Conservation (phyloP, 2,113 vertebrate species). For the Bostrychus sinensis region DNA sequence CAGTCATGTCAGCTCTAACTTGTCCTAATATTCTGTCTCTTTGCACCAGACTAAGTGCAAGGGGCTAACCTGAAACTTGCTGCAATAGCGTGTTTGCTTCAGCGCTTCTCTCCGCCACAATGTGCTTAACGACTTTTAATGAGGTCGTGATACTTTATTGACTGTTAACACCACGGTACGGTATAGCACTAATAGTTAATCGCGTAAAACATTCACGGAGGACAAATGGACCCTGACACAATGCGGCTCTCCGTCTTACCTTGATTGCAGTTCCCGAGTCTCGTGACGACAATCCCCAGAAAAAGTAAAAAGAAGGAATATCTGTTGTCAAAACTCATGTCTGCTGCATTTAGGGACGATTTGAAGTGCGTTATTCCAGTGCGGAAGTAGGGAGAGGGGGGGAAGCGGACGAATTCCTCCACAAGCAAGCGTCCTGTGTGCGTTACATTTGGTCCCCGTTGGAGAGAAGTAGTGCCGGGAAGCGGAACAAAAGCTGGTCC, state of each 20-base stretch:
- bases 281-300: slow-evolving; percentile 63
- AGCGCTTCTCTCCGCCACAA: background rate
- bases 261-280: slow-evolving; percentile 69
- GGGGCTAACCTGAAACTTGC: background rate
- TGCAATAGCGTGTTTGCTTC: background rate
- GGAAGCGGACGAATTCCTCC: slow-evolving; percentile 23
- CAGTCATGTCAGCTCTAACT: background rate
- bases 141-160: background rate
- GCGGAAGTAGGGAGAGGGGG: slow-evolving; percentile 15
- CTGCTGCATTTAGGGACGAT: slow-evolving; percentile 57
- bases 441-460: slow-evolving; percentile 49
- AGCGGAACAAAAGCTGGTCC: slow-evolving; percentile 33
- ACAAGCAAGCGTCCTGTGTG: slow-evolving; percentile 31
- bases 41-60: background rate
- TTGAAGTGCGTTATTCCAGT: slow-evolving; percentile 26
- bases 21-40: background rate
- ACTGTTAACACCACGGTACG: background rate
- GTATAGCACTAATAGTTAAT: background rate
- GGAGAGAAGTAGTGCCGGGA: slow-evolving; percentile 10
- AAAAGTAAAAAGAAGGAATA: slow-evolving; percentile 62
- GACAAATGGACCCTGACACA: background rate
- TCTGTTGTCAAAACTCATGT: slow-evolving; percentile 73
- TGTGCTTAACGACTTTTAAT: background rate
- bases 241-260: slow-evolving; percentile 55
- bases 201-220: background rate